A percentile compares a stretch with the other conserved stretches of the same genome.
These are phyloP conservation scores for Tupiocoris notatus DNA, from an alignment of 2,888 invertebrate species.

Conservation along the genomic window DNA sequence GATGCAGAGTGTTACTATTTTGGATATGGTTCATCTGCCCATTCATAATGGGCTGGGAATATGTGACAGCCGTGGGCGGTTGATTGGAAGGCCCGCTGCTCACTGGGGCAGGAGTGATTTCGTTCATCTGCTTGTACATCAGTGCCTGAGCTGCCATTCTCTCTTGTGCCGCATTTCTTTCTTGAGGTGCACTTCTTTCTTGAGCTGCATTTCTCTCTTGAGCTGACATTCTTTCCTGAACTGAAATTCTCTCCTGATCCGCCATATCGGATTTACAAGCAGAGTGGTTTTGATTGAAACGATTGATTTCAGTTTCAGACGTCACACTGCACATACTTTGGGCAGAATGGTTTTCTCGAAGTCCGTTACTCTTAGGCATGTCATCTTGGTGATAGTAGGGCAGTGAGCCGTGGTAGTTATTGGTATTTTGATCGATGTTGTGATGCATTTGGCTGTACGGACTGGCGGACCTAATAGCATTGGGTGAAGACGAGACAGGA, in stretches of 20 bases:
- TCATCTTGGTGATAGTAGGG: slow-evolving; percentile 27
- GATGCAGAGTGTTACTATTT: not conserved
- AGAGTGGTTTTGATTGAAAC: slow-evolving; percentile 1
- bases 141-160: not conserved
- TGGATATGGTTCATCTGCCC: not conserved
- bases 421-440: slow-evolving; percentile 56
- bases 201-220: not conserved
- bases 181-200: too few species aligned
- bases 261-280: not conserved
- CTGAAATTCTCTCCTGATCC: not conserved
- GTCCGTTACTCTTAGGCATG: not conserved
- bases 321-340: slow-evolving; percentile 4
- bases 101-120: not conserved
- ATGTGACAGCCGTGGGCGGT: not conserved
- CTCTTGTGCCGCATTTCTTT: not conserved
- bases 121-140: slow-evolving; percentile 15
- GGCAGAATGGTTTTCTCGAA: not conserved
- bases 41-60: not conserved
- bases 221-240: not conserved
- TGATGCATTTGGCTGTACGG: slow-evolving; percentile 28
- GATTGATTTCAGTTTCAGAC: slow-evolving; percentile 11
- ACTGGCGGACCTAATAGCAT: not conserved
- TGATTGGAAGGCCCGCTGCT: not conserved
- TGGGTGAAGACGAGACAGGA: not conserved
- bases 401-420: slow-evolving; percentile 17